These are phyloP conservation scores for Dinoponera quadriceps DNA, from an alignment of 1,140 invertebrate species.

Conservation along the genomic window DNA sequence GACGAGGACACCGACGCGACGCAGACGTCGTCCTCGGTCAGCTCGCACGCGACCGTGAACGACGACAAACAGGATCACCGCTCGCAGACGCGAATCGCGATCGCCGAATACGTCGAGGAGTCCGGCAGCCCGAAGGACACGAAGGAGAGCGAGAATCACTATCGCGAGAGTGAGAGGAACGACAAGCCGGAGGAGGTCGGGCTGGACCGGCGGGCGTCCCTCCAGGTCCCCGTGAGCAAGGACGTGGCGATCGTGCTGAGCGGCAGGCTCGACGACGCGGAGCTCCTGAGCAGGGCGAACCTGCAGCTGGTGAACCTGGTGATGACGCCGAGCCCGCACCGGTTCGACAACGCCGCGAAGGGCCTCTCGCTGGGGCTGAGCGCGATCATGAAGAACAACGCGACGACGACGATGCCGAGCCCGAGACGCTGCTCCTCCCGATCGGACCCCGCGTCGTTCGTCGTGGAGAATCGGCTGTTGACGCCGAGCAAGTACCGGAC, in stretches of 20 bases:
- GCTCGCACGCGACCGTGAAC: background rate
- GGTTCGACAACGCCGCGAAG: conserved; percentile 64
- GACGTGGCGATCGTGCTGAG: conserved; percentile 83
- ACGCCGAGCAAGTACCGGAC: conserved; percentile 88
- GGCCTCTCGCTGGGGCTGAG: conserved; percentile 78
- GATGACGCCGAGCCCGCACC: conserved; percentile 72
- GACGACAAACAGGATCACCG: background rate
- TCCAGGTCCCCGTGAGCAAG: conserved; percentile 80
- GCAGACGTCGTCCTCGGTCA: background rate
- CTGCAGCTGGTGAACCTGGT: conserved; percentile 80
- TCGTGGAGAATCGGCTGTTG: conserved; percentile 85
- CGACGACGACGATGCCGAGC: conserved; percentile 15
- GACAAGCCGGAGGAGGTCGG: conserved; percentile 16
- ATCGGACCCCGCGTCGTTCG: conserved; percentile 62
- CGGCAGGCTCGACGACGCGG: conserved; percentile 78
- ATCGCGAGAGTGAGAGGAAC: background rate
- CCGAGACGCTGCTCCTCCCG: conserved; percentile 61
- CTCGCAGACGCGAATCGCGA: background rate
- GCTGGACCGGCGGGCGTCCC: conserved; percentile 32
- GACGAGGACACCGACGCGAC: conserved; percentile 21
- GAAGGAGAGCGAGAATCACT: conserved; percentile 7
- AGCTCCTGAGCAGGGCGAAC: conserved; percentile 76
- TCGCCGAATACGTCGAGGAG: background rate
- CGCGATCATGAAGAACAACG: conserved; percentile 72
- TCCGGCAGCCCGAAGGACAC: background rate